phyloP scores from a whole-genome alignment of 2,113 vertebrate genomes.

The Lophochroa leadbeateri region DNA sequence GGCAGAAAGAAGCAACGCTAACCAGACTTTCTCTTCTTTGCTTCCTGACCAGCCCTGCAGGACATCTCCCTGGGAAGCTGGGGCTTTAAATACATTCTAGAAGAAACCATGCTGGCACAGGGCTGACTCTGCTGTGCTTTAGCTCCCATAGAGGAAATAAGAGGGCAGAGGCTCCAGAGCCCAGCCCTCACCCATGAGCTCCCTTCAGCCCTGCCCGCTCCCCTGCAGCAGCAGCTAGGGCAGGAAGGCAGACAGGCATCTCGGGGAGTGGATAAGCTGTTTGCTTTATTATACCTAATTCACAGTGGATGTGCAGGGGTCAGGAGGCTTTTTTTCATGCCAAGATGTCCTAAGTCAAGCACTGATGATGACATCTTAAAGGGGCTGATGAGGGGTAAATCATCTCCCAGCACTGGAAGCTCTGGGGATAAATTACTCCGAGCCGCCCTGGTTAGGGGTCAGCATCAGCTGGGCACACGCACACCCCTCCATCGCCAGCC shows the following conservation, averaged over 20 bases:
- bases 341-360: neutral
- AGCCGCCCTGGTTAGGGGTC: neutral
- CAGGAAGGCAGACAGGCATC: neutral
- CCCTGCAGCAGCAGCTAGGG: rapidly evolving
- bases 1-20: neutral
- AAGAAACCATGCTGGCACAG: neutral
- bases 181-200: rapidly evolving
- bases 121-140: neutral
- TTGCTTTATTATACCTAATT: neutral
- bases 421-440: neutral
- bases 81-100: neutral
- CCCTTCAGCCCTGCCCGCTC: neutral
- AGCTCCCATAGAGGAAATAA: neutral
- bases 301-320: neutral
- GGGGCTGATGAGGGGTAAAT: neutral
- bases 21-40: neutral
- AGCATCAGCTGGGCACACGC: neutral
- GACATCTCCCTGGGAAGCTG: neutral
- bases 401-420: neutral
- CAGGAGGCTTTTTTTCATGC: neutral
- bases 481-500: neutral
- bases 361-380: neutral
- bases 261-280: neutral
- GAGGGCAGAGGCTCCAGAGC: neutral
- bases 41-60: neutral